These are phyloP conservation scores for Heliconius charithonia DNA, from an alignment of 2,888 invertebrate genomes.

Conservation along the genomic window DNA sequence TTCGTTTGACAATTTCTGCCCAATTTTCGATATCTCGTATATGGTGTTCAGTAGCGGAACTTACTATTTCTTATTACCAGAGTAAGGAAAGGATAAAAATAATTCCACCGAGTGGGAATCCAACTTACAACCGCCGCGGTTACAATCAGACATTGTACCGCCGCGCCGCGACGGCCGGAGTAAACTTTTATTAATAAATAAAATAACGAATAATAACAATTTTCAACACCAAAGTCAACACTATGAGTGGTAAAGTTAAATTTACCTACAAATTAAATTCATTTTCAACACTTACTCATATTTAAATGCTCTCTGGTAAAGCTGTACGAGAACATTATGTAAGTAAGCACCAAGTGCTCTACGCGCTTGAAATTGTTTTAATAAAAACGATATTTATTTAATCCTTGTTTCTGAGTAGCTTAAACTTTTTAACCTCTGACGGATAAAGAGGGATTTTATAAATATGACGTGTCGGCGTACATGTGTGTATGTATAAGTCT, in stretches of 20 bases:
- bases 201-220: not conserved
- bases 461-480: no score
- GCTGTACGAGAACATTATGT: no score
- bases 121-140: no score
- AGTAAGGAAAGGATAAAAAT: no score
- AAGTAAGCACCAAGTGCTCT: not conserved
- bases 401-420: not conserved
- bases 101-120: no score
- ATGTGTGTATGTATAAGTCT: no score
- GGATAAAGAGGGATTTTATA: not conserved
- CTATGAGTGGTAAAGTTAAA: not conserved
- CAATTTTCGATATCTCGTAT: no score
- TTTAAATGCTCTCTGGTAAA: not conserved
- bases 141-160: no score
- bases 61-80: no score
- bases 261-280: not conserved
- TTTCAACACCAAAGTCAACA: not conserved
- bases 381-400: slow-evolving; percentile 5
- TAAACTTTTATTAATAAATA: not conserved
- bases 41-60: no score
- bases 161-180: no score
- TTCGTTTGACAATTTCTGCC: no score
- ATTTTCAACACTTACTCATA: not conserved
- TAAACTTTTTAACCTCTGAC: not conserved
- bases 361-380: not conserved